A percentile compares a stretch with the other conserved stretches of the same genome.
Evolutionary conservation across 2,113 vertebrate species (phyloP).

Genomic region (Cyprinus carpio): DNA sequence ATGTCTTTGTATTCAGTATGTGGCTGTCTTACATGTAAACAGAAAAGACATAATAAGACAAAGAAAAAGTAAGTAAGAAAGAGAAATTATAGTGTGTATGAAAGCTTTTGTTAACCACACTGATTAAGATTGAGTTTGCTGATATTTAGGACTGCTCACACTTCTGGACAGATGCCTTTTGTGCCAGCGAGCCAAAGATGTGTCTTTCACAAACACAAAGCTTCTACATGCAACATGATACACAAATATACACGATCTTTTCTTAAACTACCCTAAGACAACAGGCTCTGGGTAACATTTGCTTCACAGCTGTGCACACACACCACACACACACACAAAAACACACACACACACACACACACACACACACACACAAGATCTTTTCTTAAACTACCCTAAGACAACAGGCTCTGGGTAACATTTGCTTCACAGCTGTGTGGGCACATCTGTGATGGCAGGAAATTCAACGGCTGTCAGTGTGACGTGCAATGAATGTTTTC

Average conservation of each 20-base stretch:
- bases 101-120: neutral
- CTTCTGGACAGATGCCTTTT: neutral
- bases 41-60: neutral
- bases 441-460: constrained; percentile 88
- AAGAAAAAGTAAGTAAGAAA: neutral
- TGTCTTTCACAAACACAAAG: neutral
- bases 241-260: constrained; percentile 4
- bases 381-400: neutral
- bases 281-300: constrained; percentile 73
- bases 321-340: too few relatives aligned
- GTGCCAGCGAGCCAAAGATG: constrained; percentile 1
- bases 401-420: constrained; percentile 66
- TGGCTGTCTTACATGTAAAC: constrained; percentile 17
- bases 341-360: too few relatives aligned
- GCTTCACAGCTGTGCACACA: constrained; percentile 84
- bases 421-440: constrained; percentile 83
- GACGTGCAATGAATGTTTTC: constrained; percentile 83
- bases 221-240: neutral
- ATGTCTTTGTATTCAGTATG: constrained; percentile 28
- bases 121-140: constrained; percentile 1
- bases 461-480: constrained; percentile 79
- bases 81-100: constrained; percentile 17
- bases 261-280: constrained; percentile 30
- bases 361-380: constrained; percentile 20
- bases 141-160: constrained; percentile 11